Conservation (phyloP, 1,140 invertebrate species). For the Micrasema longulum region DNA sequence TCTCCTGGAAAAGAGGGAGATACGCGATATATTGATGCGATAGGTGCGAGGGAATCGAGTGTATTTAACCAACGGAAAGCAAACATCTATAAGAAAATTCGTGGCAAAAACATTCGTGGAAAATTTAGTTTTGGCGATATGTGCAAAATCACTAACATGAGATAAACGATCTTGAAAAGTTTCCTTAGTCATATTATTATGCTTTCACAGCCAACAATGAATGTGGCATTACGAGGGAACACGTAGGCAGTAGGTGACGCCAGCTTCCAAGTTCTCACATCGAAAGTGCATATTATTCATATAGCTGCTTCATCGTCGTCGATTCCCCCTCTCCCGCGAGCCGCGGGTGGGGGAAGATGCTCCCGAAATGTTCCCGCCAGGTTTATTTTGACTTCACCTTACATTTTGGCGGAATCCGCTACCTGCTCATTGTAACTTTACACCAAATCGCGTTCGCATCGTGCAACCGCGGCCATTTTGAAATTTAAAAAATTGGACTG, state of each 20-base stretch:
- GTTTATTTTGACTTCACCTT: conserved; percentile 53
- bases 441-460: conserved; percentile 32
- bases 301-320: background rate
- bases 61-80: no score
- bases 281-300: conserved; percentile 1
- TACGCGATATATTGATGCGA: background rate
- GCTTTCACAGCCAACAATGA: no score
- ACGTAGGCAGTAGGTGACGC: background rate
- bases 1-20: no score
- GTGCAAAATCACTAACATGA: no score
- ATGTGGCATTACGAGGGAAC: background rate
- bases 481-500: background rate
- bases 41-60: no score
- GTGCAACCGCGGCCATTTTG: conserved; percentile 17
- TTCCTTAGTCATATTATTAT: no score
- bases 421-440: conserved; percentile 51
- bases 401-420: conserved; percentile 36
- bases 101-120: no score
- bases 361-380: conserved; percentile 49
- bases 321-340: background rate
- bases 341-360: conserved; percentile 2
- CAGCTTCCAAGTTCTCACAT: background rate
- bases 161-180: no score
- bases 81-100: no score
- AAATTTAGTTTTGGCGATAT: no score